Evolutionary conservation across 2,113 vertebrate genomes (phyloP).

Genomic region (Lagopus muta): DNA sequence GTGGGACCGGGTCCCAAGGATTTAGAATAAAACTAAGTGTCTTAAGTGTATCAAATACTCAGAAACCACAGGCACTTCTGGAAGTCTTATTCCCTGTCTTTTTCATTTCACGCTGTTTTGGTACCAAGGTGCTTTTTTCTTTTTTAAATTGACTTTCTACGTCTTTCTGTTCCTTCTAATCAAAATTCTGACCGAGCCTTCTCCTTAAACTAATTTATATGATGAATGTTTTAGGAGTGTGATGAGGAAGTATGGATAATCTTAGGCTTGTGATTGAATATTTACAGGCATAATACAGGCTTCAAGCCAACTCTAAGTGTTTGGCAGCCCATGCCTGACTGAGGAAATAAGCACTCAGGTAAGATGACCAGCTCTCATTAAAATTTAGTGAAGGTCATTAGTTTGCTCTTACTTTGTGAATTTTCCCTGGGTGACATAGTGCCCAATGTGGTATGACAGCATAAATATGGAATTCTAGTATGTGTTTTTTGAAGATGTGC

Average conservation of each 20-base stretch:
- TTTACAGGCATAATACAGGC: not conserved
- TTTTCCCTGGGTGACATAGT: not conserved
- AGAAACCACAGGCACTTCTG: not conserved
- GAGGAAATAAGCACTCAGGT: not conserved
- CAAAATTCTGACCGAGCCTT: not conserved
- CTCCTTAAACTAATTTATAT: not conserved
- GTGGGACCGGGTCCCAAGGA: accelerated
- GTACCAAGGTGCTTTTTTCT: not conserved
- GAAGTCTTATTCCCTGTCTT: not conserved
- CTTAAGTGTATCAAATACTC: not conserved
- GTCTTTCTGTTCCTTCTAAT: not conserved
- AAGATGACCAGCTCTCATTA: not conserved
- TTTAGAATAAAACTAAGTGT: not conserved
- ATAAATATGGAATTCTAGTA: not conserved
- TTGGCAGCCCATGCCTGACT: not conserved
- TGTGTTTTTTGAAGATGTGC: not conserved
- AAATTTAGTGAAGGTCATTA: not conserved
- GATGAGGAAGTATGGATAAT: not conserved
- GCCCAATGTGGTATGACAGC: not conserved
- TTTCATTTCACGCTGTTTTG: not conserved
- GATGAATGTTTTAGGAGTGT: not conserved
- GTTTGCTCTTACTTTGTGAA: not conserved
- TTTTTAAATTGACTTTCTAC: not conserved
- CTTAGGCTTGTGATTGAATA: not conserved
- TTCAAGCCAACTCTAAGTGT: not conserved